Evolutionary conservation across 2,888 invertebrate species (phyloP).

Genomic region (Hemithea aestivaria): DNA sequence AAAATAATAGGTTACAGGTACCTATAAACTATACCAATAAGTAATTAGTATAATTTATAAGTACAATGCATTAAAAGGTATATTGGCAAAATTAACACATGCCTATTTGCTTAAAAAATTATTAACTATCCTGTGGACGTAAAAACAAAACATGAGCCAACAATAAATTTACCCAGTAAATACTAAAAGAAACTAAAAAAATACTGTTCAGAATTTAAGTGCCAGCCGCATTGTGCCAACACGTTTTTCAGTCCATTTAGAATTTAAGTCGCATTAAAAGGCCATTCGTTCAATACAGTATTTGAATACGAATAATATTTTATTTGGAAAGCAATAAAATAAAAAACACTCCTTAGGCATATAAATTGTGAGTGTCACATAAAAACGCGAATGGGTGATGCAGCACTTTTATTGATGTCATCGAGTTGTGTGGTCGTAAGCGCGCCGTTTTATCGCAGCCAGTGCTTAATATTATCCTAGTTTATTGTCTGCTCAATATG

Average conservation of each 20-base stretch:
- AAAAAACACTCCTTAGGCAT: slow-evolving; percentile 44
- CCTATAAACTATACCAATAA: too few relatives aligned
- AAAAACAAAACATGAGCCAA: too few relatives aligned
- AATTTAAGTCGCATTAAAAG: slow-evolving; percentile 10
- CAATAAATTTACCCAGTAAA: too few relatives aligned
- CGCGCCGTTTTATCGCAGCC: slow-evolving; percentile 50
- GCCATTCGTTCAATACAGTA: slow-evolving; percentile 12
- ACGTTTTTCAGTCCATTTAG: slow-evolving; percentile 7
- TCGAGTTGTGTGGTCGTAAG: slow-evolving; percentile 53
- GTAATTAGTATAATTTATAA: too few relatives aligned
- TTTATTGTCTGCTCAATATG: slow-evolving; percentile 36
- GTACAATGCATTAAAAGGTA: too few relatives aligned
- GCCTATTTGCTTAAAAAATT: too few relatives aligned
- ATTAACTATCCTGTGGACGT: too few relatives aligned
- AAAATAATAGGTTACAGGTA: too few relatives aligned
- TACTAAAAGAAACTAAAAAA: too few relatives aligned
- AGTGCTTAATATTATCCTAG: slow-evolving; percentile 53
- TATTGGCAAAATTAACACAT: too few relatives aligned
- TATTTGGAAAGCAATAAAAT: slow-evolving; percentile 40
- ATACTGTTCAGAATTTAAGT: neutral
- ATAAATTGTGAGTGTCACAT: slow-evolving; percentile 50
- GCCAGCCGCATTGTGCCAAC: slow-evolving; percentile 3
- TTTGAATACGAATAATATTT: slow-evolving; percentile 31
- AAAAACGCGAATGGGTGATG: slow-evolving; percentile 46
- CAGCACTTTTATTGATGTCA: slow-evolving; percentile 54